These are phyloP conservation scores for Drosophila rellima DNA, from an alignment of 2,888 invertebrate genomes.

Conservation along the genomic window DNA sequence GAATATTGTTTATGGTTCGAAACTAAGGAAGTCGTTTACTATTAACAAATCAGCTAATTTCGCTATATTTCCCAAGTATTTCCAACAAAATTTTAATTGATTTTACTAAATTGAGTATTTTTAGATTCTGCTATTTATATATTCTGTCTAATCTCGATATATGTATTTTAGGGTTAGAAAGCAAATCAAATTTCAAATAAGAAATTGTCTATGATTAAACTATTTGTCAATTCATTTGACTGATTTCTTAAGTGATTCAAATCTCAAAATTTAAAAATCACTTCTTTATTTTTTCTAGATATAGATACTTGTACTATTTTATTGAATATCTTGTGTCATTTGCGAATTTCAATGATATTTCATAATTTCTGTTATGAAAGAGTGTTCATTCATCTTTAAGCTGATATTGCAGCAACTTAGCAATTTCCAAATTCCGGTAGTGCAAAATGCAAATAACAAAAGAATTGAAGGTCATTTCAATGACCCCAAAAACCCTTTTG, in stretches of 20 bases:
- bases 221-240: not conserved
- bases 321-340: not conserved
- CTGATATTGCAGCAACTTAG: not conserved
- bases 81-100: not conserved
- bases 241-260: not conserved
- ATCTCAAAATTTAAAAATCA: no score
- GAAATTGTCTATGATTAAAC: no score
- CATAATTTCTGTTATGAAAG: not conserved
- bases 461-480: slow-evolving; percentile 2
- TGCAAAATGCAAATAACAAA: not conserved
- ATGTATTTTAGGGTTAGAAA: not conserved
- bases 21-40: not conserved
- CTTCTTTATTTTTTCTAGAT: no score
- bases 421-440: not conserved
- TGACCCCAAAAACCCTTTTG: not conserved
- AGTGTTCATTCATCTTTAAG: not conserved
- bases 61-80: not conserved
- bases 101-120: not conserved
- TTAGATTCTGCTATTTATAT: not conserved
- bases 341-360: not conserved
- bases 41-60: not conserved
- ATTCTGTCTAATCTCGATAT: not conserved
- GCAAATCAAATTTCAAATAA: no score
- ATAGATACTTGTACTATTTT: no score
- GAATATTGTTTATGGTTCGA: not conserved